A percentile compares a stretch with the other conserved stretches of the same genome.
These are phyloP conservation scores for Holacanthella duospinosa DNA, from an alignment of 2,888 invertebrate species.

Conservation along the genomic window DNA sequence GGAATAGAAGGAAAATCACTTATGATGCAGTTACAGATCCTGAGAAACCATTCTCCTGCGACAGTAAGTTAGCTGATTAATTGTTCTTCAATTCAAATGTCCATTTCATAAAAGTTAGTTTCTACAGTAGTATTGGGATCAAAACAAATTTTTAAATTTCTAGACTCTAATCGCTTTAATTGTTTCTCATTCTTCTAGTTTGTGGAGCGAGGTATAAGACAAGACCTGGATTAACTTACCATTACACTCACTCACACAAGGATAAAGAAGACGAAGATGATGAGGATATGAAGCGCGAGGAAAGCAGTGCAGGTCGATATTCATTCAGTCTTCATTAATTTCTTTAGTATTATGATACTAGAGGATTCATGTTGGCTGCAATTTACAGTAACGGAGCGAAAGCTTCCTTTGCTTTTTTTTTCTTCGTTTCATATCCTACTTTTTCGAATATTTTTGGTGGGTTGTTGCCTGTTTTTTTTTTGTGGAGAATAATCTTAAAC, in stretches of 20 bases:
- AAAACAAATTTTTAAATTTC: too few species aligned
- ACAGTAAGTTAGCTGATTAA: constrained; percentile 72
- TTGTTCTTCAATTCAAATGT: background rate
- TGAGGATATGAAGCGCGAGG: constrained; percentile 37
- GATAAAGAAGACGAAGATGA: constrained; percentile 41
- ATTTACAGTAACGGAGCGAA: background rate
- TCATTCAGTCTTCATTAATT: background rate
- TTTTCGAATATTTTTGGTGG: too few species aligned
- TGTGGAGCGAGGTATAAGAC: constrained; percentile 96
- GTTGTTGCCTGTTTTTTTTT: too few species aligned
- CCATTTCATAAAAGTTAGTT: too few species aligned
- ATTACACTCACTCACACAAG: constrained; percentile 81
- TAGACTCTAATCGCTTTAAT: background rate
- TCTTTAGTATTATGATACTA: background rate
- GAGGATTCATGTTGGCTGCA: background rate
- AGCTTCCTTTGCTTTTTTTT: too few species aligned
- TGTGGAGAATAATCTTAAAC: too few species aligned
- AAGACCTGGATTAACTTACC: constrained; percentile 87
- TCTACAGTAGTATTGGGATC: too few species aligned
- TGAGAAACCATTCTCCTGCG: constrained; percentile 82
- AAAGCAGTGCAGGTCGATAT: constrained; percentile 32
- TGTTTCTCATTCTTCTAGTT: constrained; percentile 50
- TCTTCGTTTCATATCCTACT: too few species aligned
- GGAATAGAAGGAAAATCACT: constrained; percentile 47
- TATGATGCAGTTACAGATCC: constrained; percentile 62